Conservation (phyloP, 2,113 vertebrate species). For the Esox niger region DNA sequence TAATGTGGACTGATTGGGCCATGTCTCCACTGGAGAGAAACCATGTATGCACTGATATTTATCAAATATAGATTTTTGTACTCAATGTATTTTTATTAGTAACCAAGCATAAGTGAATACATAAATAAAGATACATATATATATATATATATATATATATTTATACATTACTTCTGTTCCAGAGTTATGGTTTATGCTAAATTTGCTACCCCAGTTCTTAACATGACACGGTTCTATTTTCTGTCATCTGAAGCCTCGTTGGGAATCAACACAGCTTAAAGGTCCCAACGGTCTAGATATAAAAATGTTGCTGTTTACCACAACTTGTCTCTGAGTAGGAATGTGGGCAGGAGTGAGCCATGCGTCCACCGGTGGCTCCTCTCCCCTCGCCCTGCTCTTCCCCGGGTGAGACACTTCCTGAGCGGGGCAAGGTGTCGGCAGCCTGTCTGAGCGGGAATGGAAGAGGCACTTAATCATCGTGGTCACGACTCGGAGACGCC, state of each 20-base stretch:
- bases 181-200: conserved; percentile 17
- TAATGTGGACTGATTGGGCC: conserved; percentile 37
- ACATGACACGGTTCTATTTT: too few relatives aligned
- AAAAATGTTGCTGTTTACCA: neutral
- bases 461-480: conserved; percentile 71
- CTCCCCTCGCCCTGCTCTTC: conserved; percentile 35
- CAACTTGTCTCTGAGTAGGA: neutral
- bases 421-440: conserved; percentile 60
- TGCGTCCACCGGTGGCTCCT: neutral
- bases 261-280: too few relatives aligned
- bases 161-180: conserved; percentile 62
- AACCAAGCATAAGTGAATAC: conserved; percentile 65
- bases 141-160: conserved; percentile 81
- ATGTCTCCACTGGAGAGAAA: conserved; percentile 41
- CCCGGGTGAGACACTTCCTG: conserved; percentile 61
- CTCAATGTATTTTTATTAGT: conserved; percentile 71
- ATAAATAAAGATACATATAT: conserved; percentile 76
- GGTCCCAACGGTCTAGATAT: neutral
- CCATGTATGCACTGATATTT: conserved; percentile 75
- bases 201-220: too few relatives aligned
- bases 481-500: conserved; percentile 51
- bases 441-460: conserved; percentile 69
- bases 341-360: conserved; percentile 5
- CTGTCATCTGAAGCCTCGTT: too few relatives aligned
- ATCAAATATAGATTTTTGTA: conserved; percentile 59